Evolutionary conservation across 2,113 vertebrate species (phyloP), one percentile per base, ranked within the genome.

Genomic region (Zosterops japonicus): DNA sequence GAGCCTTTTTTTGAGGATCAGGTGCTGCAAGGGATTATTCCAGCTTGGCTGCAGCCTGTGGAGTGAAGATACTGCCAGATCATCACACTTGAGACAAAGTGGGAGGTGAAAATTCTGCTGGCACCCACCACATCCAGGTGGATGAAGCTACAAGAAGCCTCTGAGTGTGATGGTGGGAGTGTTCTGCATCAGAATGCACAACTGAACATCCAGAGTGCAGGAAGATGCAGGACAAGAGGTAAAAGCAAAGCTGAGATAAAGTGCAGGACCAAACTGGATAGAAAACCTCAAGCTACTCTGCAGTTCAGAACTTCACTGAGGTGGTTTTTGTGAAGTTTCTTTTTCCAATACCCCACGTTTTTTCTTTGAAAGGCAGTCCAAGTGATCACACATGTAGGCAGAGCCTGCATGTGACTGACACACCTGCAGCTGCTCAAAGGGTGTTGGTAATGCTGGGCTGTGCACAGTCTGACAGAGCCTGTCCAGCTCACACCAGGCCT

Each of bases 1-100:
- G 10, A 98, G 78, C 63, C 97, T 98, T 95, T 97, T 98, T 88
- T 94, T 98, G 97, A 98, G 97, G 64, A 97, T 59, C 47, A 97
- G 78, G 69, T 72, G 94, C 77, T 97, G 96, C 50, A 94, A 31
- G 42, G 96, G 83, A 35, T 97, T 96, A 95, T 93, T 93, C 65
- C 94, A 96, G 79, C 86, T 94, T 50, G 90, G 63, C 72, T 95
- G 94, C 65, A 95, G 53, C 84, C 97, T 97, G 90, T 39, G 67
- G 65, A 94, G 59, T 64, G 70, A 91, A 94, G 39, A 44, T 11
- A 87, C 31, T 64, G 55, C 63, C 85, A 82, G 44, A 83, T 89
- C 50, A 88, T 89, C 61, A 56, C 61, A 57, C 60, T 71, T 0
- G 0, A 94, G 52, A 80, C 28, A 39, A 79, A 83, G 93, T 52